Percentiles rank a stretch among this genome's conserved stretches.
These are phyloP conservation scores for Drosophila ficusphila DNA, from an alignment of 1,140 invertebrate species.

Conservation along the genomic window DNA sequence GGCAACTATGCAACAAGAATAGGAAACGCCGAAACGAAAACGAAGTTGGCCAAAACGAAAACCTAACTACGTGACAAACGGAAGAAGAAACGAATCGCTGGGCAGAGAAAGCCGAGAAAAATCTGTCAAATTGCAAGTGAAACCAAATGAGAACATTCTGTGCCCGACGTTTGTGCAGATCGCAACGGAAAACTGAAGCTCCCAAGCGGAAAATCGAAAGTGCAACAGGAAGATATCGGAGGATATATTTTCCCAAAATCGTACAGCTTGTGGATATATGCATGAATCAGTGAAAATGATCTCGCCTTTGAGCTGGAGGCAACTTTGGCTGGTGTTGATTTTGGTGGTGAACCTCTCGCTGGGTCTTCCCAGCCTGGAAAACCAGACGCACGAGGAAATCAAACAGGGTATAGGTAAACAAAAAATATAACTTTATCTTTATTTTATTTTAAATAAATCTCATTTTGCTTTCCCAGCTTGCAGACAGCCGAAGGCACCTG, in stretches of 20 bases:
- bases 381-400: constrained; percentile 38
- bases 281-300: constrained; percentile 9
- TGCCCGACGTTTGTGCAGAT: constrained; percentile 17
- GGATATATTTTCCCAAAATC: background rate
- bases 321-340: constrained; percentile 21
- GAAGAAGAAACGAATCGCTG: constrained; percentile 25
- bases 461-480: constrained; percentile 45
- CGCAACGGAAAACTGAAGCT: constrained; percentile 12
- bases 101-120: constrained; percentile 60
- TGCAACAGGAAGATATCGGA: background rate
- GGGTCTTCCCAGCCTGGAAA: constrained; percentile 51
- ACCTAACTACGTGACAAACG: constrained; percentile 58
- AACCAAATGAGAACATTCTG: constrained; percentile 48
- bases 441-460: too few relatives aligned
- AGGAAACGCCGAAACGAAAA: constrained; percentile 34
- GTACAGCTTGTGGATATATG: constrained; percentile 12
- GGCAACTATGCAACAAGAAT: constrained; percentile 27
- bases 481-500: constrained; percentile 67
- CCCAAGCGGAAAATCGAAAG: background rate
- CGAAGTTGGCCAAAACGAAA: constrained; percentile 41
- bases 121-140: constrained; percentile 43
- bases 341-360: background rate
- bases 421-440: background rate
- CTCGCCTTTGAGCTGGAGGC: constrained; percentile 22
- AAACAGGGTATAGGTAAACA: constrained; percentile 50